phyloP scores from a whole-genome alignment of 2,113 vertebrate genomes.

The Sigmodon hispidus region DNA sequence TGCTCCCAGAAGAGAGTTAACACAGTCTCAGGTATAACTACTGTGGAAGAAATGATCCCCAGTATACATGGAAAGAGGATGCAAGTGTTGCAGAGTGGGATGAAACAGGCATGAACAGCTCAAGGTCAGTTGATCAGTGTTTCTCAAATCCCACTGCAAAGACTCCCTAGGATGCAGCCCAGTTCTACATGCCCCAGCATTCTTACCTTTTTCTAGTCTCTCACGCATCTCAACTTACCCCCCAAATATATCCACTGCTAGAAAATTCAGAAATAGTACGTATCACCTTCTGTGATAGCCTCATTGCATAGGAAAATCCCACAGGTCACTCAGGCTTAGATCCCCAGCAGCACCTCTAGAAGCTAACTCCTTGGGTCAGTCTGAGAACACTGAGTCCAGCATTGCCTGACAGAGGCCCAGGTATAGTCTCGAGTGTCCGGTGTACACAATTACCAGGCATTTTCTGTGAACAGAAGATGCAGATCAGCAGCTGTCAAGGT shows the following conservation, averaged over 20 bases:
- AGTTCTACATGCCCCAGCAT: background rate
- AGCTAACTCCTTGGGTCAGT: background rate
- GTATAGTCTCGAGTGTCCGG: background rate
- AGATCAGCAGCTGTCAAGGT: background rate
- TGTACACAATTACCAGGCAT: background rate
- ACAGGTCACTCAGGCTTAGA: background rate
- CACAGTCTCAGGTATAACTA: background rate
- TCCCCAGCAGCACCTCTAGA: background rate
- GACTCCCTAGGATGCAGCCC: background rate
- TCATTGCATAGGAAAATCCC: background rate
- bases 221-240: accelerated
- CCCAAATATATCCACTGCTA: background rate
- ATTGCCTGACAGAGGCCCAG: too few relatives aligned
- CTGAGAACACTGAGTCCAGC: background rate
- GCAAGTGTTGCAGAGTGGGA: accelerated
- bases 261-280: background rate
- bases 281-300: background rate
- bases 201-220: background rate
- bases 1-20: background rate
- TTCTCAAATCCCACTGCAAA: background rate
- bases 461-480: background rate
- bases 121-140: background rate
- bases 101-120: background rate
- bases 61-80: background rate
- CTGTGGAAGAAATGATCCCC: background rate